Conservation (phyloP, 2,113 vertebrate species). For the Phrynosoma blainvillii region DNA sequence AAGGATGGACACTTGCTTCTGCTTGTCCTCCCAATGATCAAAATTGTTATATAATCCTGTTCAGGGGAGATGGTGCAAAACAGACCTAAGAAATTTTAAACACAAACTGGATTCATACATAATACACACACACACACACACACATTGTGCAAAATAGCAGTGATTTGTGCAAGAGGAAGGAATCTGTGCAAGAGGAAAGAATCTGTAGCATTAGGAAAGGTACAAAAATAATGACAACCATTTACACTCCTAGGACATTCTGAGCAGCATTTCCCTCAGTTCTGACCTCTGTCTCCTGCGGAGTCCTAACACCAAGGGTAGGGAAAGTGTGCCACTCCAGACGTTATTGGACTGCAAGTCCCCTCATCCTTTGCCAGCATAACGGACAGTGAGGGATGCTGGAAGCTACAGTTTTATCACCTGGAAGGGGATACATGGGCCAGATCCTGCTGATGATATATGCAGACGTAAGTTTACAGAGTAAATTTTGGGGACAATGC, state of each 20-base stretch:
- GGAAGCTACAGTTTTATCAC: too few relatives aligned
- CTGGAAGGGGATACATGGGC: too few relatives aligned
- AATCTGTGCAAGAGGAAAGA: background rate
- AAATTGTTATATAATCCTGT: background rate
- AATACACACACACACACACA: background rate
- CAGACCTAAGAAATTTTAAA: conserved; percentile 8
- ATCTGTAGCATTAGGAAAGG: background rate
- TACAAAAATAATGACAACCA: background rate
- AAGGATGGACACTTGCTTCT: background rate
- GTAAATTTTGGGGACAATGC: too few relatives aligned
- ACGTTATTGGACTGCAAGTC: background rate
- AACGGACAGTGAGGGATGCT: too few relatives aligned
- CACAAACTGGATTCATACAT: background rate
- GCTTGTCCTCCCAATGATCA: background rate
- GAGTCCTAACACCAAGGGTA: too few relatives aligned
- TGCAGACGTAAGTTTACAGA: too few relatives aligned
- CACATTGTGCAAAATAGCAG: conserved; percentile 25
- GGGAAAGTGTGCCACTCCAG: background rate
- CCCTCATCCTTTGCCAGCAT: too few relatives aligned
- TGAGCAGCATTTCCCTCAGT: background rate
- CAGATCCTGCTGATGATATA: too few relatives aligned
- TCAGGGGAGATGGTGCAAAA: background rate
- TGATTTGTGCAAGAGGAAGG: conserved; percentile 15
- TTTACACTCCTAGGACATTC: background rate
- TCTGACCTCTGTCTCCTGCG: background rate